These are phyloP conservation scores for Thymelicus acteon DNA, from an alignment of 2,888 invertebrate species.

Conservation along the genomic window DNA sequence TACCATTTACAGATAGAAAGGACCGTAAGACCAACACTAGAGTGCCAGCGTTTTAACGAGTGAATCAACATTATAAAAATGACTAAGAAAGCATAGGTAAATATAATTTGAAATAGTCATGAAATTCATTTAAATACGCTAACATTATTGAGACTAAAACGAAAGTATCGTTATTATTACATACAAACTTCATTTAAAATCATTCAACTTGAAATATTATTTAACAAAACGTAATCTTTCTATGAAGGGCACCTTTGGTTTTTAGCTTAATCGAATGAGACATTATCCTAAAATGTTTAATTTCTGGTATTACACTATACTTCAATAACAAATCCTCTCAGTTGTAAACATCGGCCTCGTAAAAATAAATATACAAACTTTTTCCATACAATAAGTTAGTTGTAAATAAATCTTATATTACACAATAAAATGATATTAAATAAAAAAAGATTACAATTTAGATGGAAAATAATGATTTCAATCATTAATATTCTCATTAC, in stretches of 20 bases:
- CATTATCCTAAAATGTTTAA: slow-evolving; percentile 83
- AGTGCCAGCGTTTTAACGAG: slow-evolving; percentile 84
- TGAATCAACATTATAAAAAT: slow-evolving; percentile 81
- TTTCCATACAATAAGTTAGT: slow-evolving; percentile 74
- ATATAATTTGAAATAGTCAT: slow-evolving; percentile 84
- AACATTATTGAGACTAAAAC: slow-evolving; percentile 82
- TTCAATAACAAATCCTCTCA: slow-evolving; percentile 76
- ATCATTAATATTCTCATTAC: slow-evolving; percentile 66
- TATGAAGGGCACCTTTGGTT: slow-evolving; percentile 94
- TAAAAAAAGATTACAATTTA: slow-evolving; percentile 72
- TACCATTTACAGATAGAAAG: slow-evolving; percentile 70
- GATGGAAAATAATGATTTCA: slow-evolving; percentile 66
- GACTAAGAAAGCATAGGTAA: slow-evolving; percentile 82
- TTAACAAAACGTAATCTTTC: slow-evolving; percentile 84
- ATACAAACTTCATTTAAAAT: slow-evolving; percentile 81
- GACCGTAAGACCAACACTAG: slow-evolving; percentile 81
- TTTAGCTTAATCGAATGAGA: slow-evolving; percentile 89
- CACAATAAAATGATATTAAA: slow-evolving; percentile 76
- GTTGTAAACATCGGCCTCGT: slow-evolving; percentile 77
- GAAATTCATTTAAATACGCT: slow-evolving; percentile 81
- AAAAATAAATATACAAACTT: slow-evolving; percentile 75
- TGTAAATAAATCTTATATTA: slow-evolving; percentile 84
- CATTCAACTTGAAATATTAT: slow-evolving; percentile 83
- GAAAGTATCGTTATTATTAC: slow-evolving; percentile 79
- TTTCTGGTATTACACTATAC: slow-evolving; percentile 79